These are phyloP conservation scores for Hystrix brachyura DNA, from an alignment of 2,113 vertebrate genomes.

Conservation along the genomic window DNA sequence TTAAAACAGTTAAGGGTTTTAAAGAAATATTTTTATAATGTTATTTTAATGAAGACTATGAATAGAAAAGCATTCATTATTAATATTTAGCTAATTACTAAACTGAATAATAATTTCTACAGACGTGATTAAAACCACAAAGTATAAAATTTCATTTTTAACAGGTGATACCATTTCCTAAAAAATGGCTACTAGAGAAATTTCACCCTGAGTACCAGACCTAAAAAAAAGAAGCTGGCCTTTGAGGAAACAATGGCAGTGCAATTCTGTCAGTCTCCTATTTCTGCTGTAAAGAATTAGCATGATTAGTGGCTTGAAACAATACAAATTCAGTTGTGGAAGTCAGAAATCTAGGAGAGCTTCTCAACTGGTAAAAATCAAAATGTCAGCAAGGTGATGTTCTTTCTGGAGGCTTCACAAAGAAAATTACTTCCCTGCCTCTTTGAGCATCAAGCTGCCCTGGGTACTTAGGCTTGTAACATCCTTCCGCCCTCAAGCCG, in stretches of 20 bases:
- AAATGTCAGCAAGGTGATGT: background rate
- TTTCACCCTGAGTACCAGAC: no score
- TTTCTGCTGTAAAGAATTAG: background rate
- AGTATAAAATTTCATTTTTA: slow-evolving; percentile 8
- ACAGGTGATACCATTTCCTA: background rate
- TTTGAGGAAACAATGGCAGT: background rate
- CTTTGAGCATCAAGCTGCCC: background rate
- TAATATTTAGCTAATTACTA: background rate
- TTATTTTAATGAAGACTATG: slow-evolving; percentile 2
- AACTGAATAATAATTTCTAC: background rate
- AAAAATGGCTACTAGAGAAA: background rate
- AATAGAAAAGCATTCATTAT: background rate
- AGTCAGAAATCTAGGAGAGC: background rate
- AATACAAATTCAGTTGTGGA: background rate
- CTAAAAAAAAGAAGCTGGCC: background rate
- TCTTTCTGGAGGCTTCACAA: background rate
- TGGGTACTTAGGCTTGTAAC: no score
- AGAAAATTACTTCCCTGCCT: background rate
- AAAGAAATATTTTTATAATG: background rate
- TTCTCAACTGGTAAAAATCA: background rate
- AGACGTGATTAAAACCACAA: background rate
- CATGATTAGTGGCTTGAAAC: background rate
- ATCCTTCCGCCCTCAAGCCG: background rate
- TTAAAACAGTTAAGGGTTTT: background rate
- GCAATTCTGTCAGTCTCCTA: background rate